Conservation (phyloP, 92 coral and sea anemone genomes). For the Phenganax stokvisi region DNA sequence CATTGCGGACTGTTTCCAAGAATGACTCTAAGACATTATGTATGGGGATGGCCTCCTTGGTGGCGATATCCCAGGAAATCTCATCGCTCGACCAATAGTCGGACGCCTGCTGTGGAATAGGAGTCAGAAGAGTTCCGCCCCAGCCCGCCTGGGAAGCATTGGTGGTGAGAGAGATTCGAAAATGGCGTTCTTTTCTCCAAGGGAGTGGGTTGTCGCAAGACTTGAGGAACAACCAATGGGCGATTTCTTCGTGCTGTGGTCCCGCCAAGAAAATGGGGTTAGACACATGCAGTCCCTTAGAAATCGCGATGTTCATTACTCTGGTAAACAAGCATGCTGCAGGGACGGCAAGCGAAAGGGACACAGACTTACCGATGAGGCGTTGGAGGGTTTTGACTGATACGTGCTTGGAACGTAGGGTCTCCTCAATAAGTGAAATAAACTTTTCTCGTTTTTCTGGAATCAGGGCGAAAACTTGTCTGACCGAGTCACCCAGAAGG, state of each 20-base stretch:
- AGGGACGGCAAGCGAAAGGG: too few species aligned
- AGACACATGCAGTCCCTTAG: conserved; percentile 16
- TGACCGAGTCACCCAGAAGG: conserved; percentile 34
- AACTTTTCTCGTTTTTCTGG: conserved; percentile 32
- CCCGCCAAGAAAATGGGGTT: conserved; percentile 25
- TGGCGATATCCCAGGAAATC: conserved; percentile 34
- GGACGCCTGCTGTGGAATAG: conserved; percentile 1
- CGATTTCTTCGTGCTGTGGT: conserved; percentile 38
- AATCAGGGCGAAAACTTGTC: conserved; percentile 35
- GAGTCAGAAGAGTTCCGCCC: conserved; percentile 10
- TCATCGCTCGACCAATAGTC: conserved; percentile 50
- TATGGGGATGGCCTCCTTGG: conserved; percentile 46
- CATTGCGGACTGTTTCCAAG: conserved; percentile 18
- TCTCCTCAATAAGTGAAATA: conserved; percentile 17
- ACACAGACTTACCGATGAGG: conserved; percentile 42
- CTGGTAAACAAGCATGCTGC: conserved; percentile 46
- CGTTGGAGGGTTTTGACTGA: too few species aligned
- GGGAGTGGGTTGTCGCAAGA: conserved; percentile 37
- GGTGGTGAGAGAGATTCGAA: conserved; percentile 30
- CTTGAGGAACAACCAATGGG: conserved; percentile 49
- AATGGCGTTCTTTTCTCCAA: conserved; percentile 39
- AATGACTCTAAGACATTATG: conserved; percentile 29
- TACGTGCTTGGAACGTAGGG: conserved; percentile 13
- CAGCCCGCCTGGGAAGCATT: conserved; percentile 43
- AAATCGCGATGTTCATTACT: conserved; percentile 45